Evolutionary conservation across 2,888 invertebrate species (phyloP).

Genomic region (Odontomyia ornata): DNA sequence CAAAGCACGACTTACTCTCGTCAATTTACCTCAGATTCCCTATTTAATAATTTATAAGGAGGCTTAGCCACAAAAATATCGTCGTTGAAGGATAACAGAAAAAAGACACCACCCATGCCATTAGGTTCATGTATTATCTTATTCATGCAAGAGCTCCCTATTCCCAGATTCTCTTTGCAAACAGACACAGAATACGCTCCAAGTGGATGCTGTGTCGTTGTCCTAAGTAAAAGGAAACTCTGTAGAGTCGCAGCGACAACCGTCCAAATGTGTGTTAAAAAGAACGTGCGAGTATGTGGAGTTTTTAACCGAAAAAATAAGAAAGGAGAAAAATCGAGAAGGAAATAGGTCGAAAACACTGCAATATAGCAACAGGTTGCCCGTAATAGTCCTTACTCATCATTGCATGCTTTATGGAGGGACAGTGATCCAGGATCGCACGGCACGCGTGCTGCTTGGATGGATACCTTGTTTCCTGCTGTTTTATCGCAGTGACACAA

Average conservation of each 20-base stretch:
- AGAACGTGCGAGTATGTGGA: too few species aligned
- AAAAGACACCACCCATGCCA: constrained; percentile 2
- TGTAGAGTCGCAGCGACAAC: too few species aligned
- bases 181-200: too few species aligned
- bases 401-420: not conserved
- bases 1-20: not conserved
- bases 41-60: constrained; percentile 22
- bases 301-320: too few species aligned
- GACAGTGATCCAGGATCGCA: not conserved
- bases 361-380: constrained; percentile 16
- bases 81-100: not conserved
- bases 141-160: not conserved
- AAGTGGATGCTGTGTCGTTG: too few species aligned
- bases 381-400: not conserved
- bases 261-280: too few species aligned
- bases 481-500: too few species aligned
- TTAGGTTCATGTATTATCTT: not conserved
- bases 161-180: too few species aligned
- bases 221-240: too few species aligned
- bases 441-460: not conserved
- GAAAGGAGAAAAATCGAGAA: too few species aligned
- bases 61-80: constrained; percentile 5
- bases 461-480: too few species aligned
- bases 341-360: not conserved
- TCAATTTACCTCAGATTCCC: not conserved